Conservation (phyloP, 2,888 invertebrate genomes). For the Pherbina coryleti region DNA sequence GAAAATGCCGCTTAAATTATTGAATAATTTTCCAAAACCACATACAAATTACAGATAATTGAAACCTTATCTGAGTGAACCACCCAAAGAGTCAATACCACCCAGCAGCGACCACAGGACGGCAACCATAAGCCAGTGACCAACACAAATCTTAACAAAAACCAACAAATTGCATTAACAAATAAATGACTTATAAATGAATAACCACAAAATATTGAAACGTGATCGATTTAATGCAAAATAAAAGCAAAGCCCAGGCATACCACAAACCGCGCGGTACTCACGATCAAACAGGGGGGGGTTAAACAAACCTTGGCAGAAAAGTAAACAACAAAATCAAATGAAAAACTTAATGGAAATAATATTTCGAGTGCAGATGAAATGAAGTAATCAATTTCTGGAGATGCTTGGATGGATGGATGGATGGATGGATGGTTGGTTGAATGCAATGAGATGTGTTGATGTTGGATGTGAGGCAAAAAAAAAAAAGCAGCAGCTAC, state of each 20-base stretch:
- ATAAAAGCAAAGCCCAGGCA: not conserved
- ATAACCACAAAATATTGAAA: constrained; percentile 52
- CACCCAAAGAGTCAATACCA: no score
- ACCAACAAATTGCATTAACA: not conserved
- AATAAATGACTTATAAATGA: constrained; percentile 32
- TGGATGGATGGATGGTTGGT: no score
- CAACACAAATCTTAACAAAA: no score
- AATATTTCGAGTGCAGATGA: constrained; percentile 32
- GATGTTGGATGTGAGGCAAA: not conserved
- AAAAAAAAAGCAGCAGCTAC: no score
- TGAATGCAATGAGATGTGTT: no score
- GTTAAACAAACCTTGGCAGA: not conserved
- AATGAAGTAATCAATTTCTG: constrained; percentile 39
- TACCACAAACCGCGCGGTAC: not conserved
- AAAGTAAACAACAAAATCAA: constrained; percentile 20
- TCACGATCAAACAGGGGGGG: constrained; percentile 11
- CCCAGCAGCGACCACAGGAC: not conserved
- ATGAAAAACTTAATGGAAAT: constrained; percentile 38
- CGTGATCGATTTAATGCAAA: constrained; percentile 51
- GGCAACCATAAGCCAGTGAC: not conserved
- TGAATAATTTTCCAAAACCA: no score
- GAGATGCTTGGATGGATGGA: not conserved
- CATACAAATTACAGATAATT: no score
- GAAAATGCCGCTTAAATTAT: no score
- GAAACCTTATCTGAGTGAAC: no score